A percentile compares a stretch with the other conserved stretches of the same genome.
phyloP scores from a whole-genome alignment of 2,113 vertebrate species.

The Petaurus breviceps region DNA sequence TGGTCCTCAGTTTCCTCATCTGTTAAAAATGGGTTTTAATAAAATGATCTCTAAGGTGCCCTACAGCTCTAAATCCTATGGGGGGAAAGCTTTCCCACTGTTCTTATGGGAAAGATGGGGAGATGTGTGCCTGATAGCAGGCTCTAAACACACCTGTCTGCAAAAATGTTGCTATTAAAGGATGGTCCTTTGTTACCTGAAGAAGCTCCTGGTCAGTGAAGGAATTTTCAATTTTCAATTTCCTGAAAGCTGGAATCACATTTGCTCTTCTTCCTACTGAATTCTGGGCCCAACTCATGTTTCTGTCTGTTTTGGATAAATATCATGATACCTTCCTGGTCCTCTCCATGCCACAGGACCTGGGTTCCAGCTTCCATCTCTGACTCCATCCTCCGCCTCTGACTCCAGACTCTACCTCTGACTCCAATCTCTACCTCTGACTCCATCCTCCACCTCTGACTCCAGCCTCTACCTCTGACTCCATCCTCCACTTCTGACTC shows the following conservation, averaged over 20 bases:
- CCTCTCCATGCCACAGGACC: background rate
- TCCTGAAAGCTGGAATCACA: background rate
- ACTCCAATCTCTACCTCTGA: too few species aligned
- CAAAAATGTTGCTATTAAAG: background rate
- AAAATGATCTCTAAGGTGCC: background rate
- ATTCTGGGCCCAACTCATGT: background rate
- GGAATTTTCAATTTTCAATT: background rate
- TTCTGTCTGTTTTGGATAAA: background rate
- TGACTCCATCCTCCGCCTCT: too few species aligned
- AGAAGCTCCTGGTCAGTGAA: background rate
- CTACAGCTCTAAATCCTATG: background rate
- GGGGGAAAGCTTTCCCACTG: too few species aligned
- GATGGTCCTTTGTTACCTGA: background rate
- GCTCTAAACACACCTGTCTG: background rate
- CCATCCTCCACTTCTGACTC: too few species aligned
- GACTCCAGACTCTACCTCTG: too few species aligned
- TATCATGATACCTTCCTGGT: background rate
- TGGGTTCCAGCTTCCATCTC: too few species aligned
- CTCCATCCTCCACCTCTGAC: too few species aligned
- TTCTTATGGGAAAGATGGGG: background rate
- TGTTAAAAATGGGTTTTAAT: background rate
- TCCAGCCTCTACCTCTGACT: too few species aligned
- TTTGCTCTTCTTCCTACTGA: background rate
- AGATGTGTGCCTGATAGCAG: background rate
- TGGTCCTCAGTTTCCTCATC: background rate